Evolutionary conservation across 2,888 invertebrate species (phyloP).

Genomic region (Athetis lepigone): DNA sequence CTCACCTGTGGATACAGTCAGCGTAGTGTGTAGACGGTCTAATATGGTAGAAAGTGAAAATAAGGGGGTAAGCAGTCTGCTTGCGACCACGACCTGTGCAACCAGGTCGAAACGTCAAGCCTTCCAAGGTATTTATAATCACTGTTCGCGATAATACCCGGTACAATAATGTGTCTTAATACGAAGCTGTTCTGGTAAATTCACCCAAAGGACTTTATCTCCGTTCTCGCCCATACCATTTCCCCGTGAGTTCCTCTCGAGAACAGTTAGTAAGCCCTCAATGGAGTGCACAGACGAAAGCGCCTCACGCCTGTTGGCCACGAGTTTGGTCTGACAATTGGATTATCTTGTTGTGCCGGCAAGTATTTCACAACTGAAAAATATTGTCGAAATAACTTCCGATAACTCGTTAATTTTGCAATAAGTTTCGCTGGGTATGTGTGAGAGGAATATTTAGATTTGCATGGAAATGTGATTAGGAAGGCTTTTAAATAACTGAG

Average conservation of each 20-base stretch:
- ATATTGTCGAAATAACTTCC: constrained; percentile 55
- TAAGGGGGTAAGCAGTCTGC: too few species aligned
- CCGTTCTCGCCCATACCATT: background rate
- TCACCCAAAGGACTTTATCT: too few species aligned
- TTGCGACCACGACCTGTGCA: too few species aligned
- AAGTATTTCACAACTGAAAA: constrained; percentile 67
- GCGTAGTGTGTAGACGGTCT: too few species aligned
- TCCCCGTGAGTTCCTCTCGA: constrained; percentile 43
- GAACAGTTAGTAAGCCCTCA: constrained; percentile 54
- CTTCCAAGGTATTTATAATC: too few species aligned
- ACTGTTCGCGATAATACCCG: too few species aligned
- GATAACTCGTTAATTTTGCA: constrained; percentile 42
- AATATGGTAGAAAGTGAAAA: too few species aligned
- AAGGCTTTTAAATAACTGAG: background rate
- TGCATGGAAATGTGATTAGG: background rate
- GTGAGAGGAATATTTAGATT: background rate
- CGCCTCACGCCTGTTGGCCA: constrained; percentile 82
- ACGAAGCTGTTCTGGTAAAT: too few species aligned
- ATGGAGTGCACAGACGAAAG: constrained; percentile 77
- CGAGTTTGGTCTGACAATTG: constrained; percentile 84
- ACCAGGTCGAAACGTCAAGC: too few species aligned
- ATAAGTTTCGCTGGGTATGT: constrained; percentile 6
- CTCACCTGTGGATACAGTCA: too few species aligned
- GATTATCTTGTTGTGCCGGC: constrained; percentile 82
- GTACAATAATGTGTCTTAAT: too few species aligned